Conservation (phyloP, 2,888 invertebrate species). For the Torymus auratus region DNA sequence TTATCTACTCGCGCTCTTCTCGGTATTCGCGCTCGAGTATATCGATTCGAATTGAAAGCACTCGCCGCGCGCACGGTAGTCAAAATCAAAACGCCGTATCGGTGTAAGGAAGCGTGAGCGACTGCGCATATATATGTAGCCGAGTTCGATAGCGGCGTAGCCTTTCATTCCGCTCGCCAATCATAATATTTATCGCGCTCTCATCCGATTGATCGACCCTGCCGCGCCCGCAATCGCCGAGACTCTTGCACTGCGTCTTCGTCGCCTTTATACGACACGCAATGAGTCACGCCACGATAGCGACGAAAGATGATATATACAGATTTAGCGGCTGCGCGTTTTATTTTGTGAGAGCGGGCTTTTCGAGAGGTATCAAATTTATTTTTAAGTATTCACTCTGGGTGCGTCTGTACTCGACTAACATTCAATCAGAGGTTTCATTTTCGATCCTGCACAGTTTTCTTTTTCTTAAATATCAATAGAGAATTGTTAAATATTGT, state of each 20-base stretch:
- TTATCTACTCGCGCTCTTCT: slow-evolving; percentile 11
- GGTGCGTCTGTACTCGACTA: too few species aligned
- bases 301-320: background rate
- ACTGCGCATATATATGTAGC: background rate
- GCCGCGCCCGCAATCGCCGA: too few species aligned
- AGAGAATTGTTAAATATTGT: too few species aligned
- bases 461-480: too few species aligned
- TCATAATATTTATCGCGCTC: slow-evolving; percentile 34
- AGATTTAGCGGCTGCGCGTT: background rate
- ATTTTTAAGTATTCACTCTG: too few species aligned
- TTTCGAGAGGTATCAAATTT: too few species aligned
- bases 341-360: background rate
- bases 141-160: background rate
- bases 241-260: too few species aligned
- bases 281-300: too few species aligned
- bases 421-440: too few species aligned
- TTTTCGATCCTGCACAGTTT: too few species aligned
- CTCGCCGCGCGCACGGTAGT: slow-evolving; percentile 30
- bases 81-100: slow-evolving; percentile 24
- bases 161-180: slow-evolving; percentile 4
- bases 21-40: slow-evolving; percentile 17
- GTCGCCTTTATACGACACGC: too few species aligned
- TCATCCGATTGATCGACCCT: slow-evolving; percentile 16
- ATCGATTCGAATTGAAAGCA: background rate
- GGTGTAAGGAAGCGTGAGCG: background rate